Percentiles rank a stretch among this genome's conserved stretches.
Conservation (phyloP, 2,888 invertebrate genomes). For the Chloroclystis v-ata region DNA sequence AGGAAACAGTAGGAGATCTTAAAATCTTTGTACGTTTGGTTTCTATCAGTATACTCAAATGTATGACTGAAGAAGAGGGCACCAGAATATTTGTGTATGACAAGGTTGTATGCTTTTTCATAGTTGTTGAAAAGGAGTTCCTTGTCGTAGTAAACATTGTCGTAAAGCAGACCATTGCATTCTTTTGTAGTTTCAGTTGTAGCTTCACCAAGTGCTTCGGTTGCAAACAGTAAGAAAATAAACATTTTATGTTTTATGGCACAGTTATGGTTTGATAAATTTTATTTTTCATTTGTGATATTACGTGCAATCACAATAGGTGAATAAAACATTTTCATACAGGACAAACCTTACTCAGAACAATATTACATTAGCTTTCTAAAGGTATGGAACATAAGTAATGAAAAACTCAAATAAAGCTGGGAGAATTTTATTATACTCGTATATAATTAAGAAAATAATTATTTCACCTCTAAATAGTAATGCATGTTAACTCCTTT, state of each 20-base stretch:
- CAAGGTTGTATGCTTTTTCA: constrained; percentile 54
- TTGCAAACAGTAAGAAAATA: constrained; percentile 25
- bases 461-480: too few species aligned
- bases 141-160: constrained; percentile 52
- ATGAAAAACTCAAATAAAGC: too few species aligned
- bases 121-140: constrained; percentile 43
- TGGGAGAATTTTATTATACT: too few species aligned
- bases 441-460: too few species aligned
- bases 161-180: constrained; percentile 56
- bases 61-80: constrained; percentile 60
- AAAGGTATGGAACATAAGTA: too few species aligned
- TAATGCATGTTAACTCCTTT: too few species aligned
- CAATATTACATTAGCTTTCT: too few species aligned
- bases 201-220: constrained; percentile 6
- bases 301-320: too few species aligned
- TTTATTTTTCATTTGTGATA: too few species aligned
- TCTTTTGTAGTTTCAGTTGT: constrained; percentile 4
- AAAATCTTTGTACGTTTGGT: constrained; percentile 49
- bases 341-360: too few species aligned
- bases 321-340: too few species aligned
- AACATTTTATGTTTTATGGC: constrained; percentile 23
- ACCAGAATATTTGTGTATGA: constrained; percentile 56
- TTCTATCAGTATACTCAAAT: constrained; percentile 33
- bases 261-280: too few species aligned
- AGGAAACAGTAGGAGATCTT: constrained; percentile 51